Percentiles rank a stretch among this genome's conserved stretches.
Conservation (phyloP, 2,113 vertebrate genomes). For the Mirounga angustirostris region DNA sequence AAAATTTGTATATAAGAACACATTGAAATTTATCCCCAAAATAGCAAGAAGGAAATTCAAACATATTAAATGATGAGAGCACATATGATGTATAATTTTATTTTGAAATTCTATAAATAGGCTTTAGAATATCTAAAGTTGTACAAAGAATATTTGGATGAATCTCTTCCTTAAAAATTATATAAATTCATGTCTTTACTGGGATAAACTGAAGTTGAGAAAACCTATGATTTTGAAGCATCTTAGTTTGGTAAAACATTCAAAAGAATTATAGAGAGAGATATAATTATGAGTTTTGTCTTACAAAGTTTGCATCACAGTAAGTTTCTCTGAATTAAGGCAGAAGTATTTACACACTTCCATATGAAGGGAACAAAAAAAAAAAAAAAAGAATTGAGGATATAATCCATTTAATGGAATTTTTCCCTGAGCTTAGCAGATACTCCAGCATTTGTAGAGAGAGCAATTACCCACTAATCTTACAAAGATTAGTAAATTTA, state of each 20-base stretch:
- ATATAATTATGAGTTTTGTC: conserved; percentile 23
- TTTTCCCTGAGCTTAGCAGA: conserved; percentile 15
- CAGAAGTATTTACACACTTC: background rate
- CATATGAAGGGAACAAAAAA: background rate
- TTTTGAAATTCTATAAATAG: conserved; percentile 32
- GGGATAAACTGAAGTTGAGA: conserved; percentile 12
- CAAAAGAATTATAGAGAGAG: conserved; percentile 24
- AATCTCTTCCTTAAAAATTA: background rate
- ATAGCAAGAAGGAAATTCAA: conserved; percentile 37
- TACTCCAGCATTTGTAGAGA: background rate
- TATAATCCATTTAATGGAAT: background rate
- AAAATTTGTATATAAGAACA: conserved; percentile 3
- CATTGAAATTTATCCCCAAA: background rate
- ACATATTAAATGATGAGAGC: background rate
- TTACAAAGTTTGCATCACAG: background rate
- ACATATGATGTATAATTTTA: conserved; percentile 2
- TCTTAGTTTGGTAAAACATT: conserved; percentile 12
- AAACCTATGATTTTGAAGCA: background rate
- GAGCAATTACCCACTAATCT: background rate
- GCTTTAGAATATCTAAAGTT: conserved; percentile 32
- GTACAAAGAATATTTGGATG: background rate
- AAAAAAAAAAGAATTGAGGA: background rate
- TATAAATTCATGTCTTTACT: background rate
- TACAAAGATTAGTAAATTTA: background rate
- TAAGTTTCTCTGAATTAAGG: conserved; percentile 26